phyloP scores from a whole-genome alignment of 2,797 vertebrate species.

The Ctenosaura bakeri region DNA sequence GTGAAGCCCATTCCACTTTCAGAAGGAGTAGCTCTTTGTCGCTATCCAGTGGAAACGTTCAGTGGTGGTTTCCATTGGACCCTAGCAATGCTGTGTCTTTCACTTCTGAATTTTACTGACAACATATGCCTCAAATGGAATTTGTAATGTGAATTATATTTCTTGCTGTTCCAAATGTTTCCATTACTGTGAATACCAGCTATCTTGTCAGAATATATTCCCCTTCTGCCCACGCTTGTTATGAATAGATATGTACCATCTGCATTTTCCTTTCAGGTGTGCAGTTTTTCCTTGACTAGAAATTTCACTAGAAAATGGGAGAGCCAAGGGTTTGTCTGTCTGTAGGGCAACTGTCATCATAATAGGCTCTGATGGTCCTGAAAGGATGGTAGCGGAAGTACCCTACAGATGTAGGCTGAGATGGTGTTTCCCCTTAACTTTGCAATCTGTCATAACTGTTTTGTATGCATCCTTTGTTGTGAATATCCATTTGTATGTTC shows the following conservation, averaged over 20 bases:
- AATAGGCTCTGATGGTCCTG: neutral
- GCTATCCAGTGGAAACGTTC: neutral
- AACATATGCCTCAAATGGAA: neutral
- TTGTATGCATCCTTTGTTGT: slow-evolving; percentile 27
- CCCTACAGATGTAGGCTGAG: neutral
- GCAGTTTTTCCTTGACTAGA: neutral
- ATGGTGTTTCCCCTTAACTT: neutral
- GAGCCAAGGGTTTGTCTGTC: neutral
- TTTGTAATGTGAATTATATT: slow-evolving; percentile 10
- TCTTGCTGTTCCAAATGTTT: neutral
- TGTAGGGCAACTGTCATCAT: neutral
- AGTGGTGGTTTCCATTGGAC: neutral
- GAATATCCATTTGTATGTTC: slow-evolving; percentile 56
- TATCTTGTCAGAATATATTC: neutral
- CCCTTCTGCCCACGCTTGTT: neutral
- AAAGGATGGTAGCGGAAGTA: neutral
- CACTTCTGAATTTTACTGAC: slow-evolving; percentile 4
- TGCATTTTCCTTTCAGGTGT: neutral
- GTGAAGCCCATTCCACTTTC: neutral
- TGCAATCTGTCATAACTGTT: slow-evolving; percentile 10
- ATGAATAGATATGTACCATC: neutral
- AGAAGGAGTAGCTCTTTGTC: neutral
- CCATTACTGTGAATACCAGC: neutral
- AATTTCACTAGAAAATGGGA: neutral
- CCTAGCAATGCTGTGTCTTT: neutral